Conservation (phyloP, 1,140 invertebrate genomes). For the Stratiolaelaps scimitus region DNA sequence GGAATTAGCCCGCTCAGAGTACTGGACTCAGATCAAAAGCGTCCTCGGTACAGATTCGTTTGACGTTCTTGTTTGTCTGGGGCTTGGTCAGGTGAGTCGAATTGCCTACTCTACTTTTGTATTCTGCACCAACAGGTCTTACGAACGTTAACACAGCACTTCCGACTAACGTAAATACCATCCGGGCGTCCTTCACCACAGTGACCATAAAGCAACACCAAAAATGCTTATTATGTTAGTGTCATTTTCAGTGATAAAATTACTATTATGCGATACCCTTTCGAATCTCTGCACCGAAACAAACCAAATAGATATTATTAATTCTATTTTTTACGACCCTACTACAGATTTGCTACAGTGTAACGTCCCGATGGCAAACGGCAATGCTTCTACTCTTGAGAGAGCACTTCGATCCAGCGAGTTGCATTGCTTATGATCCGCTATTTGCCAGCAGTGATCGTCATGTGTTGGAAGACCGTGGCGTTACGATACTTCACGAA, state of each 20-base stretch:
- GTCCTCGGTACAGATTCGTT: constrained; percentile 1
- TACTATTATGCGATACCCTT: no score
- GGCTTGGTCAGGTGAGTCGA: background rate
- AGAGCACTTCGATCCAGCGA: background rate
- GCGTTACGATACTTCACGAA: background rate
- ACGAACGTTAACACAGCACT: no score
- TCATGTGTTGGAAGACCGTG: background rate
- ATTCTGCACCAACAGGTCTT: no score
- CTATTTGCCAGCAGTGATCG: background rate
- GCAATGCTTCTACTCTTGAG: constrained; percentile 4
- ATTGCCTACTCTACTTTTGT: no score
- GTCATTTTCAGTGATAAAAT: no score
- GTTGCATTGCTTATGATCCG: constrained; percentile 12
- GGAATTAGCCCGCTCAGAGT: background rate
- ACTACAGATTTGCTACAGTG: background rate
- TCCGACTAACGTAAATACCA: no score
- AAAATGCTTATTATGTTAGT: no score
- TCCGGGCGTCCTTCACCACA: no score
- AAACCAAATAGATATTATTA: no score
- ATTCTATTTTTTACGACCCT: background rate
- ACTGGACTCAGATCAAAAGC: constrained; percentile 1
- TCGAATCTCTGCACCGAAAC: no score
- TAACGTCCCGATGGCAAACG: constrained; percentile 21
- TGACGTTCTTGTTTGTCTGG: background rate
- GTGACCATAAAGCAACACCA: no score